Evolutionary conservation across 2,113 vertebrate genomes (phyloP), one percentile per base, ranked within the genome.

Genomic region (Gallinago undulata): DNA sequence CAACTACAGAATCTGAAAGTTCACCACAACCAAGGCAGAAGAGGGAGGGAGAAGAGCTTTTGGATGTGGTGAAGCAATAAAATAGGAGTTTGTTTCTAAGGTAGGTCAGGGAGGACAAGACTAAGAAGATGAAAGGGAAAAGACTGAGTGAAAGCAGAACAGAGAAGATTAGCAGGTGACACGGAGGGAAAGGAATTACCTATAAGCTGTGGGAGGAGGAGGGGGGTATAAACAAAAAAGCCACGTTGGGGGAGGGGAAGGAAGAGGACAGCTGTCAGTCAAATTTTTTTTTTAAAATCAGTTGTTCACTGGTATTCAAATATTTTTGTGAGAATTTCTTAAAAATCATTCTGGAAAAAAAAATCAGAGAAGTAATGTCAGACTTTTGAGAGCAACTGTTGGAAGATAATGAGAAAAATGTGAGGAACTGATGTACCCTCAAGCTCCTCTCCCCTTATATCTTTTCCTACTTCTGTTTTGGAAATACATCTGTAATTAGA

Each of bases 91-190:
- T 75, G 13, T 88, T 92, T 89, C 66, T 64, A 22, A 74, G 33
- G 35, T 60, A 64, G 72, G 48, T 90, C 72, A 75, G 68, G 56
- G 83, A 39, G 47, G 79, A 74, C 75, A 87, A 43, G 24, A 93
- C 24, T 84, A 81, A 94, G 64, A 80, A 67, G 72, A 74, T 92
- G 30, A 88, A 86, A 84, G 27, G 33, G 47, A 96, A 35, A 89
- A 81, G 78, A 35, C 39, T 48, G 64, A 88, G 60, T 96, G 90
- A 96, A 95, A 93, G 85, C 39, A 60, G 56, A 77, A 63, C 21
- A 90, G 75, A 93, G 67, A 27, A 79, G 83, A 84, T 88, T 87
- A 94, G 70, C 56, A 59, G 73, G 45, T 89, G 73, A 51, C 27
- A 28, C 5, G 9, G 37, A 86, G 21, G 56, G 70, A 64, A 87